These are phyloP conservation scores for Lithosia quadra DNA, from an alignment of 2,888 invertebrate species.

Conservation along the genomic window DNA sequence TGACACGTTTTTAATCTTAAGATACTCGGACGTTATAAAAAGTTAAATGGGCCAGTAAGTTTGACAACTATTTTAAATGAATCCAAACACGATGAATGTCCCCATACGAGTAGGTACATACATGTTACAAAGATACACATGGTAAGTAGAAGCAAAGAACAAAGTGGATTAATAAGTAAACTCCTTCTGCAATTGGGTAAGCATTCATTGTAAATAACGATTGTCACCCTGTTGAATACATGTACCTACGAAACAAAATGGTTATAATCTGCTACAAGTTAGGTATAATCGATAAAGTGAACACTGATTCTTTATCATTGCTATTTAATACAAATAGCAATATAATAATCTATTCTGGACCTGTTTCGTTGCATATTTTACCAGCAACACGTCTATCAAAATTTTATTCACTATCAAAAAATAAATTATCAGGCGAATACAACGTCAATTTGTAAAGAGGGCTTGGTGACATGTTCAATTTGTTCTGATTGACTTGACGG, in stretches of 20 bases:
- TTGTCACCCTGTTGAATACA: too few species aligned
- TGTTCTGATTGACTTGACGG: constrained; percentile 75
- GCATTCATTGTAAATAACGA: too few species aligned
- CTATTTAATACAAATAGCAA: too few species aligned
- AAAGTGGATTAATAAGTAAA: too few species aligned
- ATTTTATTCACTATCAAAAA: constrained; percentile 22
- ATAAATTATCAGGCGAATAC: constrained; percentile 21
- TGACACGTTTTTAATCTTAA: too few species aligned
- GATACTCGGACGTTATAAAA: not conserved
- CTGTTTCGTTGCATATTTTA: constrained; percentile 10
- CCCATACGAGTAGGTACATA: not conserved
- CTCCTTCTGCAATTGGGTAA: too few species aligned
- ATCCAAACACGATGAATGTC: not conserved
- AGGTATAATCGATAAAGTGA: too few species aligned
- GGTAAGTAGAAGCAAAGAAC: not conserved
- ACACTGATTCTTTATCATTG: too few species aligned
- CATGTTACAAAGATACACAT: not conserved
- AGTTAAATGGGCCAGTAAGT: not conserved
- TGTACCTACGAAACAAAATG: too few species aligned
- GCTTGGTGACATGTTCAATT: constrained; percentile 72
- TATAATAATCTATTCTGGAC: not conserved
- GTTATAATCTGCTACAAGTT: too few species aligned
- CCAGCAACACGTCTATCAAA: not conserved
- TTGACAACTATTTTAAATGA: not conserved
- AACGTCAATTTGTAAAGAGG: constrained; percentile 61